Conservation (phyloP, 2,888 invertebrate genomes). For the Drosophila flavopinicola region DNA sequence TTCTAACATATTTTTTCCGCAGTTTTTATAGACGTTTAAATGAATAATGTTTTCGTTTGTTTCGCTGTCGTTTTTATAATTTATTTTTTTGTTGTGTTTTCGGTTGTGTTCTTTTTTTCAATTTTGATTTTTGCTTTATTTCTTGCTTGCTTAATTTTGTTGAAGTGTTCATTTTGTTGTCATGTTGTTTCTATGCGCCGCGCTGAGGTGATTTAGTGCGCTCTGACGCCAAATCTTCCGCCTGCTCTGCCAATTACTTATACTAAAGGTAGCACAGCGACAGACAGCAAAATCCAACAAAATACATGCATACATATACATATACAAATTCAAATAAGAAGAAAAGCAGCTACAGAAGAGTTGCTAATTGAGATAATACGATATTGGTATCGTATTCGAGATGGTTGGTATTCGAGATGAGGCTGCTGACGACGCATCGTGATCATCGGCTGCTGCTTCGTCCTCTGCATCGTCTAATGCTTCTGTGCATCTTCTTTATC, state of each 20-base stretch:
- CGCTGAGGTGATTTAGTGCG: constrained; percentile 70
- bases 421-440: too few species aligned
- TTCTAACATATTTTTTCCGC: constrained; percentile 51
- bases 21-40: constrained; percentile 76
- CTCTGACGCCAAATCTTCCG: constrained; percentile 73
- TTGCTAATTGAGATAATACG: constrained; percentile 26
- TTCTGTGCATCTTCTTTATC: too few species aligned
- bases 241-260: constrained; percentile 35
- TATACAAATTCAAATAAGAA: constrained; percentile 9
- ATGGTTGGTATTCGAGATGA: too few species aligned
- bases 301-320: too few species aligned
- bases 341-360: constrained; percentile 14
- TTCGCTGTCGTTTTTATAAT: constrained; percentile 53
- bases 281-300: constrained; percentile 6
- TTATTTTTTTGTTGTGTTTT: constrained; percentile 25
- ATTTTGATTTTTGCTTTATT: constrained; percentile 52
- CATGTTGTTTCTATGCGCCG: constrained; percentile 77
- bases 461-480: too few species aligned
- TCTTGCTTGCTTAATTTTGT: constrained; percentile 65
- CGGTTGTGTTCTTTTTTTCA: constrained; percentile 9
- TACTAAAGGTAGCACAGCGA: constrained; percentile 9
- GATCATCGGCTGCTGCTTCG: too few species aligned
- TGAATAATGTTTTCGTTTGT: constrained; percentile 79
- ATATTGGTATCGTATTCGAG: too few species aligned
- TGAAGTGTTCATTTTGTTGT: constrained; percentile 79